Evolutionary conservation across 2,113 vertebrate species (phyloP).

Genomic region (Arothron firmamentum): DNA sequence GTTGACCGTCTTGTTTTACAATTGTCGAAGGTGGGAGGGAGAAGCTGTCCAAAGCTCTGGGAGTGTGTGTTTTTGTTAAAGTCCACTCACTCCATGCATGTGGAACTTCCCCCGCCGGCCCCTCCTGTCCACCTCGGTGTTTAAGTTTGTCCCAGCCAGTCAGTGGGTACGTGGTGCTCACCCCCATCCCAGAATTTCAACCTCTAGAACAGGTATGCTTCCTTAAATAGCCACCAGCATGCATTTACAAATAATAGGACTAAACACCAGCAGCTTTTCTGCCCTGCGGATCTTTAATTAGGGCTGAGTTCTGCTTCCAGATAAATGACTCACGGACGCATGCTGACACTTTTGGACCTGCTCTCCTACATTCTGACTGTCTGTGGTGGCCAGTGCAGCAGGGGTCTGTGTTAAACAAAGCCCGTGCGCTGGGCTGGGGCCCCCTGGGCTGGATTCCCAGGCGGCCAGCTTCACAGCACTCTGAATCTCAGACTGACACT

Average conservation of each 20-base stretch:
- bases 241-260: no score
- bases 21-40: constrained; percentile 52
- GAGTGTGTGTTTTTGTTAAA: constrained; percentile 52
- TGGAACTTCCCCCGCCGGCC: constrained; percentile 31
- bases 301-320: not conserved
- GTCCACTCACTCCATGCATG: constrained; percentile 50
- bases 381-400: constrained; percentile 44
- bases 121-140: constrained; percentile 28
- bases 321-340: not conserved
- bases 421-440: constrained; percentile 69
- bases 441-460: constrained; percentile 68
- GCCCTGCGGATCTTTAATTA: not conserved
- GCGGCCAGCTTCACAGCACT: constrained; percentile 74
- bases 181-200: constrained; percentile 25
- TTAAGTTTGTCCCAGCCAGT: constrained; percentile 46
- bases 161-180: constrained; percentile 36
- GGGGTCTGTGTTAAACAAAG: constrained; percentile 54
- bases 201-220: constrained; percentile 23
- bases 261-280: not conserved
- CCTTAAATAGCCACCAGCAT: not conserved
- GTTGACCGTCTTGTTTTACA: constrained; percentile 59
- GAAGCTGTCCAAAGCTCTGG: constrained; percentile 28
- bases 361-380: constrained; percentile 26
- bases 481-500: constrained; percentile 81
- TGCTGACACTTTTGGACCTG: constrained; percentile 13